Evolutionary conservation across 1,140 invertebrate genomes (phyloP), one percentile per base, ranked within the genome.

Genomic region (Melipona quadrifasciata): DNA sequence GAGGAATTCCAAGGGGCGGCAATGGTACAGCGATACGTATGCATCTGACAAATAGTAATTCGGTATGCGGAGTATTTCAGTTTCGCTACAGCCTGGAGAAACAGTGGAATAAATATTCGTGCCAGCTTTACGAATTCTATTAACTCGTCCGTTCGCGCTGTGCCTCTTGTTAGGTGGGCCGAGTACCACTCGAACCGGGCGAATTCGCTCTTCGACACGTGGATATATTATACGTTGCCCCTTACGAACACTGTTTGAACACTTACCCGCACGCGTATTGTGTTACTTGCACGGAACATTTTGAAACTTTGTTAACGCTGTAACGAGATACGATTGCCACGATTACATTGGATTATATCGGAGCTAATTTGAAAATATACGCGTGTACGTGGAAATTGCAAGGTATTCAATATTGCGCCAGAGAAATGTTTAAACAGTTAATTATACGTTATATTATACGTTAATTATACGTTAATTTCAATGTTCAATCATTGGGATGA

Each of bases 1-100:
- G 47, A 21, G 47, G 14, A n/a, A 31, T 61, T 82, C 71, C 51
- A n/a, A 51, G 47, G 24, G 73, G 27, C 17, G 31, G 68, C 55
- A 31, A 51, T 21, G 72, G 17, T 47, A 16, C 55, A 24, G 21
- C 31, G 73, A 58, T 24, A 76, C 57, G 34, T 47, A 31, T 76
- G 57, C 34, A 47, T 76, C 57, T 27, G 74, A 61, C 55, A 27
- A 76, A 61, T 27, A 34, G 73, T 31, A 57, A 75, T 75, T 75
- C 31, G 21, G 53, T 57, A 75, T 31, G 70, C 39, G 6, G 39
- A 27, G 24, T 71, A 72, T 72, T 72, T 27, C 51, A 31, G 47
- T 21, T 73, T 31, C 27, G n/a, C 16, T 16, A 14, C n/a, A n/a
- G 0, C 39, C 39, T 0, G n/a, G 5, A 1, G 21, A 12, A 34